Conservation (phyloP, 1,140 invertebrate species). For the Orchestia grillus region DNA sequence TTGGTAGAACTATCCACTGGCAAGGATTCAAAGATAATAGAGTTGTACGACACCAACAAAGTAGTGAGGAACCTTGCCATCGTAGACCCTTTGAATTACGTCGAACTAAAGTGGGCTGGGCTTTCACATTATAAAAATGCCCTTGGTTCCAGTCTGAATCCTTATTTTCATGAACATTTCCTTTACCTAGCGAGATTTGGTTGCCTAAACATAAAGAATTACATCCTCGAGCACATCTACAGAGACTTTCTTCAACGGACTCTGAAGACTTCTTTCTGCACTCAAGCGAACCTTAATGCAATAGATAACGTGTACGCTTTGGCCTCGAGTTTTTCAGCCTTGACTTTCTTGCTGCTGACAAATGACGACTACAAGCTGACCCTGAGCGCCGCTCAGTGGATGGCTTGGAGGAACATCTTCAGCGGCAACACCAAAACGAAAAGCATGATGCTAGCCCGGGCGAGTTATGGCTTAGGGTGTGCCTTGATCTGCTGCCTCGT, state of each 20-base stretch:
- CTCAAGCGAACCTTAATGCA: background rate
- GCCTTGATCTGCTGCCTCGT: background rate
- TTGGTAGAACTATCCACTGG: background rate
- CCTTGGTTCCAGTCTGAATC: background rate
- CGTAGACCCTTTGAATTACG: background rate
- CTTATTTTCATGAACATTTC: background rate
- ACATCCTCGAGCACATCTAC: background rate
- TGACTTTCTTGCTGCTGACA: background rate
- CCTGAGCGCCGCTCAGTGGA: background rate
- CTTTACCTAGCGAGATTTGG: background rate
- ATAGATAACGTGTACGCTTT: background rate
- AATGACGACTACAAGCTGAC: background rate
- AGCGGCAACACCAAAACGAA: background rate
- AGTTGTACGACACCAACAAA: background rate
- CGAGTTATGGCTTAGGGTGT: background rate
- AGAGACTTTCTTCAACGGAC: background rate
- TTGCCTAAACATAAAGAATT: background rate
- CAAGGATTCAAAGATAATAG: background rate
- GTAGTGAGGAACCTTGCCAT: background rate
- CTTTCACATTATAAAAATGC: conserved; percentile 1
- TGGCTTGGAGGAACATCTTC: background rate
- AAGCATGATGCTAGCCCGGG: background rate
- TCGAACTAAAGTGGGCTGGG: background rate
- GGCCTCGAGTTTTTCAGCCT: background rate
- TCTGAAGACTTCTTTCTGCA: background rate